Conservation (phyloP, 2,113 vertebrate species). For the Apteryx mantelli region DNA sequence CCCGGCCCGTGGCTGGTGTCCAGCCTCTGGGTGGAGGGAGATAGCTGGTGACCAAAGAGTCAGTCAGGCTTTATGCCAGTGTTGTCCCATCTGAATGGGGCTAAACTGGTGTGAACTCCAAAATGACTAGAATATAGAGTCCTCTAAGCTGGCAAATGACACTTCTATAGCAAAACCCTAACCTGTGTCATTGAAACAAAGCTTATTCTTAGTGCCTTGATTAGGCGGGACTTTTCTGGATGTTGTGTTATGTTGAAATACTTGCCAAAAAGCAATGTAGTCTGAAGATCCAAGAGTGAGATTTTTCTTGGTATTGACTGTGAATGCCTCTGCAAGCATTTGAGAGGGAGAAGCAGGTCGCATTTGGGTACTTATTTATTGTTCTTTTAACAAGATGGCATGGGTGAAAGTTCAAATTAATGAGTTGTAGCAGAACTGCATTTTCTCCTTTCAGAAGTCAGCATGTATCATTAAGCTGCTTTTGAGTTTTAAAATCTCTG, state of each 20-base stretch:
- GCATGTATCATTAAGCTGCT: background rate
- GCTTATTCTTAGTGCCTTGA: background rate
- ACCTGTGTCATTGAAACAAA: background rate
- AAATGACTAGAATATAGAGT: background rate
- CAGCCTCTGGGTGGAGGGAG: background rate
- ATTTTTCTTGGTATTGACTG: background rate
- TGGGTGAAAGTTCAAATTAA: background rate
- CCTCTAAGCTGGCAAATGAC: background rate
- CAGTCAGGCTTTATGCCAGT: background rate
- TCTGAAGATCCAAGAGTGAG: background rate
- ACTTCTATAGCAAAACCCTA: background rate
- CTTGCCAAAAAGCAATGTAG: fast-evolving
- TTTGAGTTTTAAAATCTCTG: background rate
- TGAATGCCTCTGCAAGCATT: background rate
- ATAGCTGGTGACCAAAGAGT: background rate
- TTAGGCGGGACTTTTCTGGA: background rate
- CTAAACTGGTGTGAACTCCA: background rate
- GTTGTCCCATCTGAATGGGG: background rate
- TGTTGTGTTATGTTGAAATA: background rate
- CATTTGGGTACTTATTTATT: background rate
- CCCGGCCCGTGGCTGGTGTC: background rate
- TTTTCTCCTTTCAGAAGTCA: conserved; percentile 2
- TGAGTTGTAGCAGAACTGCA: background rate
- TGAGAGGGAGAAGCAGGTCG: background rate
- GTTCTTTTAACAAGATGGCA: background rate